Base-by-base conservation (phyloP, 2,888 invertebrate species). In the Plagodis dolabraria region DNA sequence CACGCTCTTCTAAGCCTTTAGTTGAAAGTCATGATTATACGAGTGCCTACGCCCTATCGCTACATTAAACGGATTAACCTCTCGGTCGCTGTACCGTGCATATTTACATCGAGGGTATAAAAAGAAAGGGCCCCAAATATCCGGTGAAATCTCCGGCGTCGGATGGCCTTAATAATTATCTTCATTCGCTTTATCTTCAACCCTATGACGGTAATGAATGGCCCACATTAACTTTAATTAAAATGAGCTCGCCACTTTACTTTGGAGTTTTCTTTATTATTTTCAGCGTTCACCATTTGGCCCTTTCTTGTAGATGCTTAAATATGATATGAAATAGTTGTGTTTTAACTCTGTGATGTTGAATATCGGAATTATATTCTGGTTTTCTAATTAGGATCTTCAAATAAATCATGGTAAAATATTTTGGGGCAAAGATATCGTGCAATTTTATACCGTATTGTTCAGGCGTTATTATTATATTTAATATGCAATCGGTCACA, bases 141-240 rank as follows among this genome's bases (percentile, higher is more conserved):
- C 69, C 68, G 69, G 67, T 67, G 69, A 57, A 74, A 79, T 76
- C 75, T 75, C 72, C 61, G 63, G 67, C 67, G 64, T 55, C 57
- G 67, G 73, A 77, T 70, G 66, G 65, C 67, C 74, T 73, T 72
- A 75, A 78, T 79, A 76, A 82, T 80, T 75, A 80, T 79, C 76
- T 74, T 69, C 72, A 71, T 77, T 78, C 68, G 69, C 72, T 76
- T 80, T 81, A 83, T 80, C 78, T 76, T 65, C 60, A 71, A 72
- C 76, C 75, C 77, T 74, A 72, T 70, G 70, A 63, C 65, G 61
- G 72, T 76, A 77, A 80, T 69, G 69, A 79, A 83, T 80, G 75
- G 63, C 49, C 58, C 60, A 71, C 78, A 80, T 82, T 79, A 76
- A 74, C 67, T 79, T 82, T 79, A 82, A 83, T 83, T 81, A 79